These are phyloP conservation scores for Tenthredo livida DNA, from an alignment of 2,888 invertebrate species.

Conservation along the genomic window DNA sequence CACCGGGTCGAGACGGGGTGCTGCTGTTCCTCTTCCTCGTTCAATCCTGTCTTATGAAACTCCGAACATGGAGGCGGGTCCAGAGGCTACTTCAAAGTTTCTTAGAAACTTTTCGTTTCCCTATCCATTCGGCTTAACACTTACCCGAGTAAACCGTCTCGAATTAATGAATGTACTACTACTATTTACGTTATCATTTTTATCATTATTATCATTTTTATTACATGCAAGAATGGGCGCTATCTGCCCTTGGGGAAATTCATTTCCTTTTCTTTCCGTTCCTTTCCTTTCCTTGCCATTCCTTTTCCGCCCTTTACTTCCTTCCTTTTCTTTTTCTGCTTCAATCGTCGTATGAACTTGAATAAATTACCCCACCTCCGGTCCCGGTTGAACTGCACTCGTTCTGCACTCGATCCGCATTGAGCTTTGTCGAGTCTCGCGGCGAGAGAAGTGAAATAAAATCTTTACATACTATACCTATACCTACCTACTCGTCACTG, in stretches of 20 bases:
- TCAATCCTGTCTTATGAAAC: conserved; percentile 32
- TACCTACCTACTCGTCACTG: not conserved
- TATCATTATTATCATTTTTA: not conserved
- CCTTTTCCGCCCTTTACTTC: not conserved
- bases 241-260: not conserved
- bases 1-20: conserved; percentile 42
- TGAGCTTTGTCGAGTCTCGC: not conserved
- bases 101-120: conserved; percentile 1
- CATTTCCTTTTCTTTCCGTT: not conserved
- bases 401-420: conserved; percentile 29
- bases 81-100: conserved; percentile 39
- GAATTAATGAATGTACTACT: conserved; percentile 3
- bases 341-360: conserved; percentile 8
- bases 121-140: not conserved
- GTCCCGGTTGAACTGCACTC: conserved; percentile 5
- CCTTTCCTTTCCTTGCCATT: not conserved
- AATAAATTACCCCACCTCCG: conserved; percentile 20
- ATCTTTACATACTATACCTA: conserved; percentile 7
- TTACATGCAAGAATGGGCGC: not conserved
- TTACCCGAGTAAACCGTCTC: not conserved
- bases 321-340: not conserved
- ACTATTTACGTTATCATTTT: not conserved
- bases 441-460: conserved; percentile 10
- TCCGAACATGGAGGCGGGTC: conserved; percentile 33
- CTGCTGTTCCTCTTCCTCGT: conserved; percentile 53